These are phyloP conservation scores for Cosmopolites sordidus DNA, from an alignment of 2,888 invertebrate species.

Conservation along the genomic window DNA sequence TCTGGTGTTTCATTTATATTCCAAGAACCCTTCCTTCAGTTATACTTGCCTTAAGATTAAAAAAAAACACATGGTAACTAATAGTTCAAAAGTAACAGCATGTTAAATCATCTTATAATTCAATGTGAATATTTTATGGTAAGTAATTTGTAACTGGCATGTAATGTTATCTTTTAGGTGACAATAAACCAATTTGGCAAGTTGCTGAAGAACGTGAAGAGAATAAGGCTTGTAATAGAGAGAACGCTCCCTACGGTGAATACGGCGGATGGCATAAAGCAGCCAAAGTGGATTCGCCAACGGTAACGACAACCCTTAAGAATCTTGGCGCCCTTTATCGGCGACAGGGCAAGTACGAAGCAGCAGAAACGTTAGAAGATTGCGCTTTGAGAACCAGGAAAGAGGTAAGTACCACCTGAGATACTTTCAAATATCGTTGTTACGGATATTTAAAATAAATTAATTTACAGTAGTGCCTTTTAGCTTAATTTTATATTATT, in stretches of 20 bases:
- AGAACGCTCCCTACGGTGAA: constrained; percentile 85
- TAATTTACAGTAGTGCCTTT: too few relatives aligned
- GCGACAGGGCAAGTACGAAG: constrained; percentile 98
- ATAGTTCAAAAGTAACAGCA: not conserved
- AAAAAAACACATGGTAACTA: constrained; percentile 1
- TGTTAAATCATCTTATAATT: too few relatives aligned
- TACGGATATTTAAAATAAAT: too few relatives aligned
- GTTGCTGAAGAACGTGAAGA: constrained; percentile 98
- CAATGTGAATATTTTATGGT: too few relatives aligned
- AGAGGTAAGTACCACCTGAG: constrained; percentile 61
- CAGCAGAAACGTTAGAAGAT: constrained; percentile 97
- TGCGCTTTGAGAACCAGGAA: constrained; percentile 94
- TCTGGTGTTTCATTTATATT: constrained; percentile 28
- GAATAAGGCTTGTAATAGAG: constrained; percentile 82
- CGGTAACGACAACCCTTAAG: constrained; percentile 96
- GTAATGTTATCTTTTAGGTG: constrained; percentile 52
- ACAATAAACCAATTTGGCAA: constrained; percentile 96
- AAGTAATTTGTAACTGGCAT: not conserved
- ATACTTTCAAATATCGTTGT: too few relatives aligned
- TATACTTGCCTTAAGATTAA: not conserved
- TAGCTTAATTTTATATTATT: too few relatives aligned
- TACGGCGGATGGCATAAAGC: constrained; percentile 98
- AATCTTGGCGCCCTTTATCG: constrained; percentile 97
- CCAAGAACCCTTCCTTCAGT: not conserved
- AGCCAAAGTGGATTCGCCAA: constrained; percentile 95